Evolutionary conservation across 2,113 vertebrate species (phyloP), one percentile per base, ranked within the genome.

Genomic region (Mesoclemmys tuberculata): DNA sequence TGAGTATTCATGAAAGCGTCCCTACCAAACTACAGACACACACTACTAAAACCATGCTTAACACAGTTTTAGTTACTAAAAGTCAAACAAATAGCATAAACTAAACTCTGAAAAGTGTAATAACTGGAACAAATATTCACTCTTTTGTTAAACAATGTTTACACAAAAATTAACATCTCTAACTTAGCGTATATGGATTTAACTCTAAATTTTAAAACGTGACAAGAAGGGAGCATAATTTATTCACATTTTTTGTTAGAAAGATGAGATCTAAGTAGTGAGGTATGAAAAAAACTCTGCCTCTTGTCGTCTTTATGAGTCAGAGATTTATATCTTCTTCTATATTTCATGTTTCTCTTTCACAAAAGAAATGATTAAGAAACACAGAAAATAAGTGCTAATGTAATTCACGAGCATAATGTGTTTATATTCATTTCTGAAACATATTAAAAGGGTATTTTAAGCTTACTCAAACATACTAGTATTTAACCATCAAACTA

Each of bases 171-270:
- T 51, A 19, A n/a, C 48, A n/a, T 35, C 10, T 74, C 21, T 52
- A 3, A 29, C 26, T 80, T 75, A 54, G 87, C 74, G 35, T 35
- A 2, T 14, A 27, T 0, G 1, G 8, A 46, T 6, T 44, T 2
- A 56, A 38, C 10, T 75, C 87, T 71, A 5, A 56, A 3, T 1
- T 85, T 89, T 6, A 84, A 89, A 68, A 2, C 29, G 14, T 22
- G 11, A 11, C 55, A 7, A n/a, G 61, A 64, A 35, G 16, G 14
- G 38, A 29, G 44, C 12, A 56, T 18, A 6, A 85, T 80, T 83
- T 74, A 55, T 61, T 35, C 46, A 88, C 82, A 7, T 1, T 3
- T 21, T 54, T 48, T 89, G 52, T 22, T 77, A 56, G 1, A 2
- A 14, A 52, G 21, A 54, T 1, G 8, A 80, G 71, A 71, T 44